These are phyloP conservation scores for Xylota sylvarum DNA, from an alignment of 2,888 invertebrate species.

Conservation along the genomic window DNA sequence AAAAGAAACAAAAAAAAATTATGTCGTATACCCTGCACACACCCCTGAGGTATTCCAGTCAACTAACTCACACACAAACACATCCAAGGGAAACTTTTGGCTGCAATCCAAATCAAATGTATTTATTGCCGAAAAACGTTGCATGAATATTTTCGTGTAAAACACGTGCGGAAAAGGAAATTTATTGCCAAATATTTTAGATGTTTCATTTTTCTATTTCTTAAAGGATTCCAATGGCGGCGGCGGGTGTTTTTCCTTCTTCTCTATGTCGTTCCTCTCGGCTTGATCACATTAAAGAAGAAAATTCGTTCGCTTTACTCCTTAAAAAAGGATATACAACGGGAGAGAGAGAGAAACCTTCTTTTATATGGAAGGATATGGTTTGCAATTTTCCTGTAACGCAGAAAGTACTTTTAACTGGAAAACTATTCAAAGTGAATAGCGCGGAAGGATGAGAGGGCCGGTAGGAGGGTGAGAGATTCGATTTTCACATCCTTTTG, in stretches of 20 bases:
- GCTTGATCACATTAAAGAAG: constrained; percentile 51
- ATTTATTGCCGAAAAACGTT: constrained; percentile 84
- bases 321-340: constrained; percentile 11
- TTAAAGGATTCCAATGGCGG: constrained; percentile 50
- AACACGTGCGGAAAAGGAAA: constrained; percentile 76
- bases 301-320: constrained; percentile 20
- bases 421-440: constrained; percentile 45
- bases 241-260: too few relatives aligned
- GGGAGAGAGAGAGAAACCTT: background rate
- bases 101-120: constrained; percentile 81
- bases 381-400: constrained; percentile 34
- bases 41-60: constrained; percentile 43
- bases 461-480: constrained; percentile 8
- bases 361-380: constrained; percentile 9
- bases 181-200: constrained; percentile 76
- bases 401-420: constrained; percentile 46
- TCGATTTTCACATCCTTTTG: constrained; percentile 56
- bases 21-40: constrained; percentile 54
- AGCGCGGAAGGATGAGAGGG: background rate
- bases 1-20: constrained; percentile 21
- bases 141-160: constrained; percentile 81
- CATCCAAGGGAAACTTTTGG: constrained; percentile 71
- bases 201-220: constrained; percentile 69
- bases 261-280: too few relatives aligned
- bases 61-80: background rate